A percentile compares a stretch with the other conserved stretches of the same genome.
Conservation (phyloP, 2,113 vertebrate genomes). For the Cettia cetti region DNA sequence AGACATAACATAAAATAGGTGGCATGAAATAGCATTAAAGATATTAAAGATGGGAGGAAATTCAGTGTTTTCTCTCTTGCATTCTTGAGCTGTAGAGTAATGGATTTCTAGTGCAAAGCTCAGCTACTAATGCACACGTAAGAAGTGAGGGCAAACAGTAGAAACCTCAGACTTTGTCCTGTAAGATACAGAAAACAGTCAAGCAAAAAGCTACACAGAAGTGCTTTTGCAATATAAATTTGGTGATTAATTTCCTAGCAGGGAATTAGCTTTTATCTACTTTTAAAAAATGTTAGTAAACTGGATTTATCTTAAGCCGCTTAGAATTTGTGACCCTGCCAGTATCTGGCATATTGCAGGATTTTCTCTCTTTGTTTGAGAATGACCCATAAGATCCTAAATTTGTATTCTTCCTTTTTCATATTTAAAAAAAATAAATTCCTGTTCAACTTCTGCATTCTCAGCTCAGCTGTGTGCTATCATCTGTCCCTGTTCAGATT, state of each 20-base stretch:
- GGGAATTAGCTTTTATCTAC: conserved; percentile 8
- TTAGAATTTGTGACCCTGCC: not conserved
- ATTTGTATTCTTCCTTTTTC: not conserved
- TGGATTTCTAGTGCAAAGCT: conserved; percentile 14
- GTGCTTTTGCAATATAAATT: not conserved
- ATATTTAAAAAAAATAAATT: not conserved
- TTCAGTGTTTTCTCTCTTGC: not conserved
- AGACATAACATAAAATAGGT: conserved; percentile 46
- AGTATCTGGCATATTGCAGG: not conserved
- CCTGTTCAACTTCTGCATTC: not conserved
- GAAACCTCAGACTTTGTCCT: conserved; percentile 1
- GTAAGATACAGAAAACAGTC: not conserved
- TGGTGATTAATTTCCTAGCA: not conserved
- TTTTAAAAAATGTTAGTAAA: not conserved
- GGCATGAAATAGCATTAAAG: conserved; percentile 4
- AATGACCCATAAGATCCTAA: not conserved
- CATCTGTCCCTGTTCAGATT: not conserved
- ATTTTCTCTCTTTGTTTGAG: not conserved
- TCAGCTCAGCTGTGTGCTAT: not conserved
- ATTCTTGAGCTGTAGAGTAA: conserved; percentile 43
- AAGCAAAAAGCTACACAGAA: not conserved
- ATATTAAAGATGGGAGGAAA: conserved; percentile 24
- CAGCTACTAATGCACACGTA: not conserved
- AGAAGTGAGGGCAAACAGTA: not conserved
- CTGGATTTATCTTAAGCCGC: conserved; percentile 14